A percentile compares a stretch with the other conserved stretches of the same genome.
Conservation (phyloP, 2,797 vertebrate species). For the Pristis pectinata region DNA sequence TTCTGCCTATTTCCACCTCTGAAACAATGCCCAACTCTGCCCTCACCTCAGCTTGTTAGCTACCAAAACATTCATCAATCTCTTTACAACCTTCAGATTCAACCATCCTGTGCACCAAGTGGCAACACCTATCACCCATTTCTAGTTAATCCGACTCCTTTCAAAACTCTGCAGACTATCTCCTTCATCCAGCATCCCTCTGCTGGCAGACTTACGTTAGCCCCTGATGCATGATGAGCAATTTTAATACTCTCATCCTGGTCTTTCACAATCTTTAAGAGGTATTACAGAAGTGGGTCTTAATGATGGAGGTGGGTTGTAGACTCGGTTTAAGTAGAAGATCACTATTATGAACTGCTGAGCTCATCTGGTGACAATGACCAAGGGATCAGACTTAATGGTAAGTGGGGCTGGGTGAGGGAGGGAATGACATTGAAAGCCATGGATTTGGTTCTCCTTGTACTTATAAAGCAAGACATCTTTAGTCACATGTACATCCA, state of each 20-base stretch:
- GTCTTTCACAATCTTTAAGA: not conserved
- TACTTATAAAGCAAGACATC: too few species aligned
- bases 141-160: not conserved
- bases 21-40: not conserved
- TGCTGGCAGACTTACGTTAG: not conserved
- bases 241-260: not conserved
- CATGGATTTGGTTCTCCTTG: too few species aligned
- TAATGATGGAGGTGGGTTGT: too few species aligned
- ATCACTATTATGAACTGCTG: too few species aligned
- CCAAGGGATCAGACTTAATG: too few species aligned
- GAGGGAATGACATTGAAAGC: too few species aligned
- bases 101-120: not conserved
- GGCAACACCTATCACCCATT: not conserved
- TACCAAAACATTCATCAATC: not conserved
- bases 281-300: not conserved
- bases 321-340: too few species aligned
- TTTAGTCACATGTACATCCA: too few species aligned
- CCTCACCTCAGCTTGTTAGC: not conserved
- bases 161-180: not conserved
- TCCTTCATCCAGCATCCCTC: not conserved
- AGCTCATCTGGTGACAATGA: too few species aligned
- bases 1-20: not conserved
- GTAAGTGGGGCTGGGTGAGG: too few species aligned
- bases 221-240: not conserved
- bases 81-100: not conserved